Evolutionary conservation across 1,140 invertebrate species (phyloP), one percentile per base, ranked within the genome.

Genomic region (Centruroides vittatus): DNA sequence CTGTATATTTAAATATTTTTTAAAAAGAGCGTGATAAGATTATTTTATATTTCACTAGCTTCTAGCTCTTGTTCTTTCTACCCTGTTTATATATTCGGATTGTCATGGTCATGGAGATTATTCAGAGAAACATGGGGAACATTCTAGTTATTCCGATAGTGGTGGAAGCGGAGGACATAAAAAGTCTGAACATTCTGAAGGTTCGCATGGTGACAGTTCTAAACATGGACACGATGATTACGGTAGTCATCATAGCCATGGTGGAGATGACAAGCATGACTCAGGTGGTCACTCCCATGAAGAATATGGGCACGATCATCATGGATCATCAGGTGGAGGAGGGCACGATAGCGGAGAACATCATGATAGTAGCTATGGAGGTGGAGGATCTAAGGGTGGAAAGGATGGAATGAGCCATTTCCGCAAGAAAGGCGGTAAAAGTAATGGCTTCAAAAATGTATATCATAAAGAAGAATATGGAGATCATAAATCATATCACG

Each of bases 381-480:
- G 48, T 3, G 50, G 54, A 48, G 57, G 57, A 41, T 50, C 52
- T 5, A 57, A 64, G 35, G 52, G 56, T 11, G 60, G 60, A 9
- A 61, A 61, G 1, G 13, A 47, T 35, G 53, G 54, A 13, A 60
- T 13, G 35, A 12, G 61, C 10, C 34, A 46, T 41, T 61, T 13
- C 57, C n/a, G 36, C 8, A 49, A 61, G 8, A 47, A 60, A 8
- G 60, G 60, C 5, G 23, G 34, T 10, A 61, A 57, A 52, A 50
- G 46, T 8, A 11, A 58, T 46, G 65, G 64, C 10, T 65, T 66
- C 54, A 66, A 66, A 50, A 66, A 66, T 36, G 55, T 55, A 11
- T 66, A 66, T 46, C 64, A 66, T 46, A 66, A 66, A 56, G 58
- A 63, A 55, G 65, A 66, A 55, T 66, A 61, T 48, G 64, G 65